Percentiles rank a stretch among this genome's conserved stretches.
Evolutionary conservation across 2,888 invertebrate genomes (phyloP).

Genomic region (Zele albiditarsus): DNA sequence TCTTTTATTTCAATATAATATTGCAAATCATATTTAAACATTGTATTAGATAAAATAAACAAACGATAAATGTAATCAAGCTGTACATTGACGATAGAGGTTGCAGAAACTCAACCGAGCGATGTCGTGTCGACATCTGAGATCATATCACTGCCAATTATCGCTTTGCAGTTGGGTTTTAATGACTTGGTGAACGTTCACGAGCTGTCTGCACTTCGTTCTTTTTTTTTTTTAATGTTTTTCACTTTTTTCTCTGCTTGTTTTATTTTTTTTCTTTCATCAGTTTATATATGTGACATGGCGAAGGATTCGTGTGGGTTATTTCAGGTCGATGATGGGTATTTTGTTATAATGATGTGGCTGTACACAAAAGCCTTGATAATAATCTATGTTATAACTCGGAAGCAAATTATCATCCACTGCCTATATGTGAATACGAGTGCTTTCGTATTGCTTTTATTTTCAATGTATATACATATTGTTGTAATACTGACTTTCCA

Average conservation of each 20-base stretch:
- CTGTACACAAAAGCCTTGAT: slow-evolving; percentile 32
- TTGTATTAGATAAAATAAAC: neutral
- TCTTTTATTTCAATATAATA: slow-evolving; percentile 20
- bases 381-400: slow-evolving; percentile 33
- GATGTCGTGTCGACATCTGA: slow-evolving; percentile 53
- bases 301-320: slow-evolving; percentile 21
- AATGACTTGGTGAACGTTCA: slow-evolving; percentile 51
- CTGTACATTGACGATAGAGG: neutral
- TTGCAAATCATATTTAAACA: neutral
- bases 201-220: slow-evolving; percentile 43
- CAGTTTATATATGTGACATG: slow-evolving; percentile 14
- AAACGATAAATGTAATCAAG: neutral
- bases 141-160: slow-evolving; percentile 58
- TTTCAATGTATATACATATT: slow-evolving; percentile 13
- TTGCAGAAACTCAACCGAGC: slow-evolving; percentile 2
- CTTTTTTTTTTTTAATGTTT: slow-evolving; percentile 40
- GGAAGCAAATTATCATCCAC: slow-evolving; percentile 37
- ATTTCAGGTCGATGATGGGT: slow-evolving; percentile 28
- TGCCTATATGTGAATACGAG: slow-evolving; percentile 4
- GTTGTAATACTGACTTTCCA: slow-evolving; percentile 27
- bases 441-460: slow-evolving; percentile 15
- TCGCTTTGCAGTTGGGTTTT: slow-evolving; percentile 52
- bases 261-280: slow-evolving; percentile 12
- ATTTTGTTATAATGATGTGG: slow-evolving; percentile 36
- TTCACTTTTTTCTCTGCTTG: slow-evolving; percentile 21